Evolutionary conservation across 2,888 invertebrate species (phyloP), one percentile per base, ranked within the genome.

Genomic region (Phortica okadai): DNA sequence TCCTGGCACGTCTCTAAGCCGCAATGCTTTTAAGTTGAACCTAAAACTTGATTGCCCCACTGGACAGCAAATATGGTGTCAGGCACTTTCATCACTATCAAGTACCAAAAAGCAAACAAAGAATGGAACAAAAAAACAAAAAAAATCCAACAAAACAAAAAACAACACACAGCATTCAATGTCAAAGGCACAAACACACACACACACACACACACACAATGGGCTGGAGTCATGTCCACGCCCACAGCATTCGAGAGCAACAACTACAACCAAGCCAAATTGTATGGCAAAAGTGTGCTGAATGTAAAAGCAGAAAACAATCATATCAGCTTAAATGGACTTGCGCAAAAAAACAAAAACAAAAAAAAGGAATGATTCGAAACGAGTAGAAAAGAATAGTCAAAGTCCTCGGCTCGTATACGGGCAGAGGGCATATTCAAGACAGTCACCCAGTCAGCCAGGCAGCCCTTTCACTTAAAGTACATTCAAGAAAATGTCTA

Each of bases 91-190:
- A 33, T 54, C 70, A 70, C 70, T 56, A 78, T 80, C 75, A 79
- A 76, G 78, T 73, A 80, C 76, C 73, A 81, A 78, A 75, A 77
- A 76, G 14, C 69, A 76, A 44, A 33, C 2, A 33, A 74, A 54
- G 21, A 67, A 42, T 21, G 21, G 42, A 67, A 58, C 64, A 64
- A 41, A 16, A 73, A 58, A 11, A 73, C n/a, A n/a, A n/a, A 50
- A 70, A 25, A 70, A 73, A 7, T 41, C n/a, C 16, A 50, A 54
- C 10, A n/a, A 70, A 64, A 66, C 14, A 56, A 16, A 6, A 56
- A 10, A 56, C 56, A 56, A 56, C 56, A 56, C 14, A 62, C 62
- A 66, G 14, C 14, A 42, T n/a, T 14, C 54, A 25, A 25, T 72
- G 56, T 72, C 56, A 72, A 72, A 72, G 67, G 44, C 67, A 62